These are phyloP conservation scores for Symphodus melops DNA, from an alignment of 2,113 vertebrate genomes.

Conservation along the genomic window DNA sequence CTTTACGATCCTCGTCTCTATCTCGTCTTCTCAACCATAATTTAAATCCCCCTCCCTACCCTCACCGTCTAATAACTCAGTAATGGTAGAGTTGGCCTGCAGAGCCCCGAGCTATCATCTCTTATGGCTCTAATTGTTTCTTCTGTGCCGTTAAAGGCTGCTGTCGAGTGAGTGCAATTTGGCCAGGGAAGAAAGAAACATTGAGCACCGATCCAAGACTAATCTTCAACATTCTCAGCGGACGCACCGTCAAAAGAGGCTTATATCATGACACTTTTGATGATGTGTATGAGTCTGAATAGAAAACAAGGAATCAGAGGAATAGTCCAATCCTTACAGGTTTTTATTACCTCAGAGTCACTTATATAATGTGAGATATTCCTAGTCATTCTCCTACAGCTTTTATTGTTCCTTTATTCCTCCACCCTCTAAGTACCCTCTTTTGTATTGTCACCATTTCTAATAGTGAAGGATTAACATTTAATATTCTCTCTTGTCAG, in stretches of 20 bases:
- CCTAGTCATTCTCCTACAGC: conserved; percentile 22
- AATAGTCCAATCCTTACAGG: conserved; percentile 35
- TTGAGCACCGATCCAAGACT: conserved; percentile 60
- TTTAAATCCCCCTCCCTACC: conserved; percentile 24
- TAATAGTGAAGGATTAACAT: conserved; percentile 72
- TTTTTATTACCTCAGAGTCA: conserved; percentile 34
- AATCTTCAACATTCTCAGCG: conserved; percentile 62
- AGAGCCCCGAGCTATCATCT: conserved; percentile 65
- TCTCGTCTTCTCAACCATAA: conserved; percentile 22
- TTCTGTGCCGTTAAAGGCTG: conserved; percentile 67
- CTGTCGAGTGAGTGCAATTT: conserved; percentile 73
- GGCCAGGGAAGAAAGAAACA: conserved; percentile 62
- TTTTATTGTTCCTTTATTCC: neutral
- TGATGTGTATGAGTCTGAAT: conserved; percentile 16
- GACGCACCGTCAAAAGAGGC: conserved; percentile 52
- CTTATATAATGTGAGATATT: conserved; percentile 21
- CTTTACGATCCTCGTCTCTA: conserved; percentile 25
- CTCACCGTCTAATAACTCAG: conserved; percentile 61
- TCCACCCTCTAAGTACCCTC: neutral
- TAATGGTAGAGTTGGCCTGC: conserved; percentile 69
- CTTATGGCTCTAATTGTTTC: conserved; percentile 79
- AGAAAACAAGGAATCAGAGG: conserved; percentile 1
- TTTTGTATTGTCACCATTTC: conserved; percentile 53
- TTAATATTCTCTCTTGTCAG: conserved; percentile 67
- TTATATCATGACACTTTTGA: conserved; percentile 51